Evolutionary conservation across 2,113 vertebrate genomes (phyloP).

Genomic region (Sialia sialis): DNA sequence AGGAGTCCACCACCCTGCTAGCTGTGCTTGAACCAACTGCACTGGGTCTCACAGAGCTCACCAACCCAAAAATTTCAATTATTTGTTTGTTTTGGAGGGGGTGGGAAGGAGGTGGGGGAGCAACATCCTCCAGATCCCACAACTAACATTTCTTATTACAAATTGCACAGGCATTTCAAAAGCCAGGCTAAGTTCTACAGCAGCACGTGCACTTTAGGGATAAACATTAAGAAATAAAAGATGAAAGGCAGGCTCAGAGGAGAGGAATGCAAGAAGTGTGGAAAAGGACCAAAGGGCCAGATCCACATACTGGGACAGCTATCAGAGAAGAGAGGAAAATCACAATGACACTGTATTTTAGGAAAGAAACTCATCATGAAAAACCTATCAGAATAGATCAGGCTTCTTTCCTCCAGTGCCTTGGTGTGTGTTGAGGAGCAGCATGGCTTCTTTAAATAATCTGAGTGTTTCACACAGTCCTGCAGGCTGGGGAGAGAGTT

Average conservation of each 20-base stretch:
- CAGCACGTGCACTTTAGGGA: neutral
- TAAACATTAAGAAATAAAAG: neutral
- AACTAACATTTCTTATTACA: neutral
- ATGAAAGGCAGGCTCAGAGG: neutral
- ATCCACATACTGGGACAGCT: accelerated
- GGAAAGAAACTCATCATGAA: neutral
- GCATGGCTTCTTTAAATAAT: neutral
- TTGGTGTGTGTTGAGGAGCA: neutral
- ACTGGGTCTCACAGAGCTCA: accelerated
- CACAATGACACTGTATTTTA: neutral
- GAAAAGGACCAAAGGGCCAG: neutral
- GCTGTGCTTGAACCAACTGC: neutral
- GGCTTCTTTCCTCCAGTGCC: neutral
- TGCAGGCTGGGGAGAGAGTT: neutral
- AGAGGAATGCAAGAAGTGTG: neutral
- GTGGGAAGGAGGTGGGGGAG: neutral
- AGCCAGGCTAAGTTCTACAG: neutral
- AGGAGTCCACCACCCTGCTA: accelerated
- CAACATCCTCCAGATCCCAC: neutral
- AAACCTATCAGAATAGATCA: neutral
- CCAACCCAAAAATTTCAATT: neutral
- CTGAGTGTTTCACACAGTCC: neutral
- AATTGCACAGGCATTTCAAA: neutral
- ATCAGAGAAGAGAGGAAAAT: neutral
- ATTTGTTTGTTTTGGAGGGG: neutral